Percentiles rank a stretch among this genome's conserved stretches.
phyloP scores from a whole-genome alignment of 1,140 invertebrate species.

The Hylaeus volcanicus region DNA sequence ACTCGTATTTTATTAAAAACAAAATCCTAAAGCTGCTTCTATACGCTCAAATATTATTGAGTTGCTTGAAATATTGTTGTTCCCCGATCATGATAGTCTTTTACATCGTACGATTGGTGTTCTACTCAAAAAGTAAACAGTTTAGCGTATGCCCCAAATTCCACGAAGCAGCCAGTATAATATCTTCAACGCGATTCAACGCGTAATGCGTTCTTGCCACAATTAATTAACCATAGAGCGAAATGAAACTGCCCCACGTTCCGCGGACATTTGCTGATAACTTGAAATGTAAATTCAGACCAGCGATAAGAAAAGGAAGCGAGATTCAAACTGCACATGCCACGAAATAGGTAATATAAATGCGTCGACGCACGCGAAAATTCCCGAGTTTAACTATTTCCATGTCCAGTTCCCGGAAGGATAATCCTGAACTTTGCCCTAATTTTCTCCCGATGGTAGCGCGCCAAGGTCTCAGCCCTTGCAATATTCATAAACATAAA shows the following conservation, averaged over 20 bases:
- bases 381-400: constrained; percentile 42
- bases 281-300: constrained; percentile 1
- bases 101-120: no score
- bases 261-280: background rate
- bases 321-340: constrained; percentile 10
- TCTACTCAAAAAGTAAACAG: no score
- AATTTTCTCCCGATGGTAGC: constrained; percentile 8
- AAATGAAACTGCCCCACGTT: background rate
- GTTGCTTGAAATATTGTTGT: no score
- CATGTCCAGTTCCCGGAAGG: constrained; percentile 34
- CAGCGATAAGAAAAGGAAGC: constrained; percentile 11
- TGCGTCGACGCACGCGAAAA: constrained; percentile 22
- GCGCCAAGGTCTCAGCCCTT: background rate
- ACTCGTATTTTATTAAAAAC: no score
- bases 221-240: background rate
- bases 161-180: no score
- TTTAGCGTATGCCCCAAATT: no score
- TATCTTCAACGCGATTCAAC: background rate
- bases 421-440: constrained; percentile 26
- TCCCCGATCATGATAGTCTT: no score
- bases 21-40: no score
- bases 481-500: constrained; percentile 41
- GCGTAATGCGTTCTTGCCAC: background rate
- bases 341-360: constrained; percentile 49
- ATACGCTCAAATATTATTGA: no score